Conservation (phyloP, 2,113 vertebrate species). For the Pluvialis apricaria region DNA sequence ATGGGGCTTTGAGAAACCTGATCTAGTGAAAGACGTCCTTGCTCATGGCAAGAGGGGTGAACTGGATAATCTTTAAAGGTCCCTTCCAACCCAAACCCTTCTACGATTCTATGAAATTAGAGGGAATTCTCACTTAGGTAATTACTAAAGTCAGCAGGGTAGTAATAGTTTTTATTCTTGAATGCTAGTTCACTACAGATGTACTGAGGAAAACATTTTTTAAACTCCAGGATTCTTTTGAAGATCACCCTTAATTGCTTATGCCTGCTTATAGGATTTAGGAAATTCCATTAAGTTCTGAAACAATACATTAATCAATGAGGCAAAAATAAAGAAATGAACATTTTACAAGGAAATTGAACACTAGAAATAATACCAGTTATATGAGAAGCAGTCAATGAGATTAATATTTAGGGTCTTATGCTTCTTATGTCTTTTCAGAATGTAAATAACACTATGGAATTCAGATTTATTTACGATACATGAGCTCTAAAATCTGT, state of each 20-base stretch:
- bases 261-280: neutral
- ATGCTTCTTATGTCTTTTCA: neutral
- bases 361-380: neutral
- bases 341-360: neutral
- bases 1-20: neutral
- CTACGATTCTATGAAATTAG: neutral
- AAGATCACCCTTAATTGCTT: neutral
- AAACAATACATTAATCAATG: neutral
- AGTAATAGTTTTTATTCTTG: neutral
- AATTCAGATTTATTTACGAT: neutral
- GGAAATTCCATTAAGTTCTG: neutral
- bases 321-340: slow-evolving; percentile 1
- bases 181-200: neutral
- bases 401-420: neutral
- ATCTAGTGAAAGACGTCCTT: neutral
- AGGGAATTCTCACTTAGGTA: neutral
- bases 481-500: neutral
- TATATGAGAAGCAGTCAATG: neutral
- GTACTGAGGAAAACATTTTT: neutral
- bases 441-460: neutral
- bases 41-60: neutral
- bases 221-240: neutral
- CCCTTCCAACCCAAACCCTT: neutral
- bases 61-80: neutral
- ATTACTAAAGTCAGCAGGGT: neutral